Conservation (phyloP, 53 echinoderm and acorn worm genomes). For the Actinopyga echinites region DNA sequence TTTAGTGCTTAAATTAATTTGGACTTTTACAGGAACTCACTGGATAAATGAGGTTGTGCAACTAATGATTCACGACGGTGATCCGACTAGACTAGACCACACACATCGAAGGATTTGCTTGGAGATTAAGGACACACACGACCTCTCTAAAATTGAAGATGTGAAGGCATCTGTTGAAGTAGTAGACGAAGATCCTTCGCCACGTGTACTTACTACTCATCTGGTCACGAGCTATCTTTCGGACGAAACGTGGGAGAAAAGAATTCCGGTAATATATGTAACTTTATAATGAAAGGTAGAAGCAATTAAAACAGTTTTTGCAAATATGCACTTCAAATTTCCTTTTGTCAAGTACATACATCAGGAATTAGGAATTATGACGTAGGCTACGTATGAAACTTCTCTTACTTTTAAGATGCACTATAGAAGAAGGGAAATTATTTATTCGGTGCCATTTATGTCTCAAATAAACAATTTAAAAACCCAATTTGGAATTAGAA, state of each 20-base stretch:
- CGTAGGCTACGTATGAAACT: no score
- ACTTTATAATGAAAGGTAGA: no score
- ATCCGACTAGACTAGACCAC: not conserved
- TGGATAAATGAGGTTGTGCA: constrained; percentile 1
- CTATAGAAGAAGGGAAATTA: no score
- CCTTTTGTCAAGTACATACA: no score
- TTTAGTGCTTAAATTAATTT: no score
- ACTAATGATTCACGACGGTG: constrained; percentile 1
- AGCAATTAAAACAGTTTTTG: no score
- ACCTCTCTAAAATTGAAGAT: not conserved
- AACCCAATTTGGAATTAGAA: no score
- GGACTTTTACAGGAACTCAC: not conserved
- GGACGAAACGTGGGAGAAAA: not conserved
- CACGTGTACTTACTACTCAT: not conserved
- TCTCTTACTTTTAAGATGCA: no score
- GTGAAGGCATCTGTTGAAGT: not conserved
- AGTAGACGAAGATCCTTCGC: not conserved
- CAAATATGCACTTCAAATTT: no score
- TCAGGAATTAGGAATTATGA: no score
- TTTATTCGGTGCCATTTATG: no score
- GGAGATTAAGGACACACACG: not conserved
- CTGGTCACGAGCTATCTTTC: not conserved
- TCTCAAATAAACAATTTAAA: no score
- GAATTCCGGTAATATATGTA: constrained; percentile 2
- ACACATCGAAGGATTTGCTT: not conserved